Base-by-base conservation (phyloP, 2,797 vertebrate genomes). In the Sardinella longiceps region DNA sequence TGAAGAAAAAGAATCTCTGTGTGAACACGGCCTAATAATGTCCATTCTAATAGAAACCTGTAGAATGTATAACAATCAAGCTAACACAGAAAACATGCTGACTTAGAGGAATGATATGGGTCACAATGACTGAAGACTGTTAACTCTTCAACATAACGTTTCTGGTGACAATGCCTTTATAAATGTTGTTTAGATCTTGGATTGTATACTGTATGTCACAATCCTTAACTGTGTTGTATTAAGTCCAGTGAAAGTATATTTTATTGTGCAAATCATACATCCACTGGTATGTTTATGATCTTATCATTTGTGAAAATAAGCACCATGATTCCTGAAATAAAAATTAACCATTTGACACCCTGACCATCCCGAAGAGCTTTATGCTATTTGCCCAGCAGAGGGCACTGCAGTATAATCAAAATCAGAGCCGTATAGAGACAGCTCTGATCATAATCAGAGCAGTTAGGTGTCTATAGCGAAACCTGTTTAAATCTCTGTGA, bases 351-450 rank as follows among this genome's bases (percentile, higher is more conserved):
- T 25, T 83, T 74, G 25, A 58, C 30, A 2, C 45, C 4, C 45
- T 66, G 30, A 80, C 9, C n/a, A 25, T 80, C 14, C 46, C 23
- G 3, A n/a, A 5, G 15, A 33, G n/a, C 28, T 4, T 45, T 23
- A 10, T 63, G 3, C 7, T 70, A 14, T 81, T 81, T 56, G 37
- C 50, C 84, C 84, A 88, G 60, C 81, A 85, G 85, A 84, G 80
- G 85, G 84, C 84, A 84, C 53, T 50, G 1, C 39, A 80, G 43
- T 30, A 80, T 77, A 60, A 33, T 83, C 14, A 18, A 37, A 37
- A 30, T 66, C 7, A 7, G 43, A 45, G 7, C 43, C 7, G 43
- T 45, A 7, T 45, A 3, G 43, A 45, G 2, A 45, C 7, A 7
- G 43, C 43, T 45, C 43, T 45, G 43, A 45, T 45, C 43, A 45